Percentiles rank a stretch among this genome's conserved stretches.
phyloP scores from a whole-genome alignment of 1,140 invertebrate species.

The Listronotus bonariensis region DNA sequence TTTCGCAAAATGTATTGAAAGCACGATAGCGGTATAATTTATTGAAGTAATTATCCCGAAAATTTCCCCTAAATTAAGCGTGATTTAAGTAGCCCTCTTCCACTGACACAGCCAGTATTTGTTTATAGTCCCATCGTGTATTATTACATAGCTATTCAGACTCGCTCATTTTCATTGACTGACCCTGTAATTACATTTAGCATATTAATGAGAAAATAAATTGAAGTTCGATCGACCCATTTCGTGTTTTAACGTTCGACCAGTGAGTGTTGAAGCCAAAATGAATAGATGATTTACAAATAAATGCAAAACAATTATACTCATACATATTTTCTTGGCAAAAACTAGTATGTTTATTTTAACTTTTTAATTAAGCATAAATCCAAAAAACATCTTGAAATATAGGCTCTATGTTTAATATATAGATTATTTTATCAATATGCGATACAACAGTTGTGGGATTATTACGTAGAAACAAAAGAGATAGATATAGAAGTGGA shows the following conservation, averaged over 20 bases:
- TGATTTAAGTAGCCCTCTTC: slow-evolving; percentile 17
- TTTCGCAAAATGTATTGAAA: no score
- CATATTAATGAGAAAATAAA: slow-evolving; percentile 52
- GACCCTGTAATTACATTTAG: slow-evolving; percentile 48
- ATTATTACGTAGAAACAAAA: no score
- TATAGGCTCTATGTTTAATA: no score
- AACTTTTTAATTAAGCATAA: no score
- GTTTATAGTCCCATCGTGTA: slow-evolving; percentile 24
- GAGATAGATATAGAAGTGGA: no score
- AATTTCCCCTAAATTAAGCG: slow-evolving; percentile 16
- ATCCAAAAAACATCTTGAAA: no score
- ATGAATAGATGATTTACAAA: slow-evolving; percentile 6
- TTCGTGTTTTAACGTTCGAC: slow-evolving; percentile 44
- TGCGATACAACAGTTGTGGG: no score
- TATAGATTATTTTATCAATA: no score
- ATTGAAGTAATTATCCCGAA: background rate
- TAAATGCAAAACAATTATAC: background rate
- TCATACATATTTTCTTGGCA: no score
- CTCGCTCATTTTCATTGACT: slow-evolving; percentile 36
- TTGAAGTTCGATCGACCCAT: slow-evolving; percentile 49
- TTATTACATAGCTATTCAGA: slow-evolving; percentile 34
- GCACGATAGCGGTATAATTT: no score
- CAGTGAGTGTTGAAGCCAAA: background rate
- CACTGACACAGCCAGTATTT: slow-evolving; percentile 16
- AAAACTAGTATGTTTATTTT: no score